Evolutionary conservation across 2,113 vertebrate species (phyloP).

Genomic region (Herpetotheres cachinnans): DNA sequence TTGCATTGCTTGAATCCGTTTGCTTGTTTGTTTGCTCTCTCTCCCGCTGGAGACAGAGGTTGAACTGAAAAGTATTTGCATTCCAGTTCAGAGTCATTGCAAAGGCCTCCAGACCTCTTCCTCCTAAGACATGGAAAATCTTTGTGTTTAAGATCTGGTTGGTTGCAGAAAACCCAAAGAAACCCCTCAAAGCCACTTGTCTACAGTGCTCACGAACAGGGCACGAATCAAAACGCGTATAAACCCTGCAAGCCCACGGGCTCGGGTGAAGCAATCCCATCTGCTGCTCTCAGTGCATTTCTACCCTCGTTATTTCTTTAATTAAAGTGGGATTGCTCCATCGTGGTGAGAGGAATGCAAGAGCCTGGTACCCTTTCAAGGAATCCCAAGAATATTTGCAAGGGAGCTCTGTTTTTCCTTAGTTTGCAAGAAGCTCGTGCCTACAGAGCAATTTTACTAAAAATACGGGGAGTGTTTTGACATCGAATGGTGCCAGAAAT

Average conservation of each 20-base stretch:
- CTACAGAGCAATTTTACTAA: background rate
- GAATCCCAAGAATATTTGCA: background rate
- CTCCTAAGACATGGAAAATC: background rate
- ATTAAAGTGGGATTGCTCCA: background rate
- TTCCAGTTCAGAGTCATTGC: background rate
- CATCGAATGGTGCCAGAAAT: background rate
- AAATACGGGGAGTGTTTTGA: constrained; percentile 20
- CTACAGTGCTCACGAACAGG: fast-evolving
- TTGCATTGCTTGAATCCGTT: background rate
- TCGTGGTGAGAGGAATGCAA: fast-evolving
- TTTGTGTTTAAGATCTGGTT: background rate
- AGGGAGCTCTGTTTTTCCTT: background rate
- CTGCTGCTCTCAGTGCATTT: background rate
- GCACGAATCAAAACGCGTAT: fast-evolving
- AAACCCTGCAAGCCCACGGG: fast-evolving
- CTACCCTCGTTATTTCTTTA: background rate
- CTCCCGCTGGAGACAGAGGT: background rate
- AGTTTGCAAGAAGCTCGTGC: background rate
- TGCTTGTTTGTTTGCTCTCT: background rate
- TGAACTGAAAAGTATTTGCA: background rate
- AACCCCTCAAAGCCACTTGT: background rate
- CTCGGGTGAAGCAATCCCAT: background rate
- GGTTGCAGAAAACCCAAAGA: background rate
- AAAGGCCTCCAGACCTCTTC: background rate
- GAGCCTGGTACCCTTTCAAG: background rate